Conservation (phyloP, 1,140 invertebrate species). For the Macrosteles quadrilineatus region DNA sequence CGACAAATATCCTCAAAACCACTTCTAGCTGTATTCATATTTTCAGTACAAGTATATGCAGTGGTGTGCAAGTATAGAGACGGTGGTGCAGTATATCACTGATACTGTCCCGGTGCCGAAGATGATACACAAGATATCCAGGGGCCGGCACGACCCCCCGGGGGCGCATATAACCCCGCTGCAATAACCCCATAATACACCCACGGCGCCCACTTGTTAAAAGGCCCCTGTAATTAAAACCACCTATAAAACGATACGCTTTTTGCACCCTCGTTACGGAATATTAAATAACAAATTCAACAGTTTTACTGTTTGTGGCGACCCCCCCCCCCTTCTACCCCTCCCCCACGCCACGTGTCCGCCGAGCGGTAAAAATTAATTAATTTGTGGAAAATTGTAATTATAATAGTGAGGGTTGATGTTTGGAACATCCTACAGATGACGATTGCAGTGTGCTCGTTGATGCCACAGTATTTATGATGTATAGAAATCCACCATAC, state of each 20-base stretch:
- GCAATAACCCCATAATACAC: slow-evolving; percentile 21
- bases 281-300: slow-evolving; percentile 33
- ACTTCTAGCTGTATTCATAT: too few relatives aligned
- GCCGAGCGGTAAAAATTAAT: not conserved
- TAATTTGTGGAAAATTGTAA: slow-evolving; percentile 12
- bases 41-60: too few relatives aligned
- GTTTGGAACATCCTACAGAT: too few relatives aligned
- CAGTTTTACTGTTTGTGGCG: slow-evolving; percentile 33
- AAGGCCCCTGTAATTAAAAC: slow-evolving; percentile 21
- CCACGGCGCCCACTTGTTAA: slow-evolving; percentile 14
- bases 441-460: too few relatives aligned
- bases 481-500: too few relatives aligned
- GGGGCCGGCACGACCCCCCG: too few relatives aligned
- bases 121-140: too few relatives aligned
- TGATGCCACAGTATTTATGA: too few relatives aligned
- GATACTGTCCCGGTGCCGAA: too few relatives aligned
- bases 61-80: too few relatives aligned
- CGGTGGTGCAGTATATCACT: too few relatives aligned
- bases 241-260: slow-evolving; percentile 22
- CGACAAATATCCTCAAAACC: too few relatives aligned
- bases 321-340: slow-evolving; percentile 7
- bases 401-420: slow-evolving; percentile 1
- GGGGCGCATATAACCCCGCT: not conserved
- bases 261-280: slow-evolving; percentile 29
- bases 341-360: not conserved